Conservation (phyloP, 2,797 vertebrate genomes). For the Ispidina picta region DNA sequence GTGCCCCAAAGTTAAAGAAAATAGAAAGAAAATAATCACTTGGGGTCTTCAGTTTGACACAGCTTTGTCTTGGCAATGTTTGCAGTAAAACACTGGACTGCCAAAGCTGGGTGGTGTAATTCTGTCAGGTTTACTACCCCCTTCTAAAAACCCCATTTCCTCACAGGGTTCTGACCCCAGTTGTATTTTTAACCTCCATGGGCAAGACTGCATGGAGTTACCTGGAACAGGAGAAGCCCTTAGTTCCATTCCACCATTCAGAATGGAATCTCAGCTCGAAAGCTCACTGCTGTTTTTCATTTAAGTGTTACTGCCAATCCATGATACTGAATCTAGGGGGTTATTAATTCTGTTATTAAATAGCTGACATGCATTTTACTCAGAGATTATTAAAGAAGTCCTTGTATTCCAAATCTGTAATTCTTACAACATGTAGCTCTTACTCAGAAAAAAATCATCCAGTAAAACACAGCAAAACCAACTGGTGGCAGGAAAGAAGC, state of each 20-base stretch:
- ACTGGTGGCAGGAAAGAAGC: neutral
- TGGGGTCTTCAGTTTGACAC: neutral
- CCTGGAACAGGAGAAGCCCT: neutral
- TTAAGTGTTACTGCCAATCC: neutral
- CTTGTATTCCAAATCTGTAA: neutral
- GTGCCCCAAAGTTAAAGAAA: neutral
- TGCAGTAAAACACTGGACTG: conserved; percentile 9
- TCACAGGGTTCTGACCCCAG: neutral
- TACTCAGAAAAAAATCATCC: neutral
- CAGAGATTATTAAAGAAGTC: neutral
- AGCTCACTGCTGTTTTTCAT: neutral
- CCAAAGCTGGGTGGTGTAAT: neutral
- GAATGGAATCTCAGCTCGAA: neutral
- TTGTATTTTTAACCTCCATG: neutral
- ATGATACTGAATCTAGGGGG: neutral
- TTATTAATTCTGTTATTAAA: neutral
- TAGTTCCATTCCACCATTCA: neutral
- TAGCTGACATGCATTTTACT: neutral
- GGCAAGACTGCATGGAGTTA: neutral
- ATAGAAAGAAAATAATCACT: neutral
- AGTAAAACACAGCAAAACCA: neutral
- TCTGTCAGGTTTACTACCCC: neutral
- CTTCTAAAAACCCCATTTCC: neutral
- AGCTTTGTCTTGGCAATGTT: neutral
- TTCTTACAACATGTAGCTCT: neutral